Base-by-base conservation (phyloP, 2,888 invertebrate species). In the Epinotia ramella region DNA sequence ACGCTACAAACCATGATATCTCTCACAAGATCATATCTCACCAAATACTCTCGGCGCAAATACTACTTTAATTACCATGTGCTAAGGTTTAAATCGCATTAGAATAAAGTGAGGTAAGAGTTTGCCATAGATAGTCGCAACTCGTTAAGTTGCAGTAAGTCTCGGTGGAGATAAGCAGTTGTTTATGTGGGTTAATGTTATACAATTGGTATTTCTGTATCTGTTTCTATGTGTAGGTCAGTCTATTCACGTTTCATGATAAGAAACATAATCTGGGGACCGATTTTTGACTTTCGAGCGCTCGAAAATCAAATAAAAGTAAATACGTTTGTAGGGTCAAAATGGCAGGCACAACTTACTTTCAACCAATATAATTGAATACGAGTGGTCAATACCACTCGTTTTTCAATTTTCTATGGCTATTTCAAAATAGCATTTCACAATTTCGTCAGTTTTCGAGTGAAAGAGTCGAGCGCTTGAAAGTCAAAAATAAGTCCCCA, bases 91-190 rank as follows among this genome's bases (percentile, higher is more conserved):
- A 20, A 44, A 44, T 68, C 6, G 12, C 40, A 40, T 53, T 0
- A 56, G n/a, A 11, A 53, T 5, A 11, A 12, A 28, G 33, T 5
- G 33, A n/a, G n/a, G 12, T 33, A 12, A 6, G 49, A 49, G 49
- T 66, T n/a, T 49, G 49, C 16, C 18, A n/a, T 12, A 33, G 13
- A 57, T 40, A 68, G 24, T 16, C 20, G 68, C 6, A 7, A 59
- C 57, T 68, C 68, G 44, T 68, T 57, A 68, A 68, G 59, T 44
- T 59, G 59, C 68, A 33, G 33, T 56, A 67, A 67, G 68, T 59
- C 68, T 68, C 59, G 20, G 20, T 66, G 53, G 49, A 44, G 74
- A 70, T 75, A 70, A 70, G 59, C 56, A 57, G 62, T 73, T n/a
- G 53, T 71, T 62, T 62, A 62, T 71, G 59, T 60, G 53, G 49